Evolutionary conservation across 37 sponge, comb jelly and placozoan species (phyloP).

Genomic region (Mnemiopsis leidyi): DNA sequence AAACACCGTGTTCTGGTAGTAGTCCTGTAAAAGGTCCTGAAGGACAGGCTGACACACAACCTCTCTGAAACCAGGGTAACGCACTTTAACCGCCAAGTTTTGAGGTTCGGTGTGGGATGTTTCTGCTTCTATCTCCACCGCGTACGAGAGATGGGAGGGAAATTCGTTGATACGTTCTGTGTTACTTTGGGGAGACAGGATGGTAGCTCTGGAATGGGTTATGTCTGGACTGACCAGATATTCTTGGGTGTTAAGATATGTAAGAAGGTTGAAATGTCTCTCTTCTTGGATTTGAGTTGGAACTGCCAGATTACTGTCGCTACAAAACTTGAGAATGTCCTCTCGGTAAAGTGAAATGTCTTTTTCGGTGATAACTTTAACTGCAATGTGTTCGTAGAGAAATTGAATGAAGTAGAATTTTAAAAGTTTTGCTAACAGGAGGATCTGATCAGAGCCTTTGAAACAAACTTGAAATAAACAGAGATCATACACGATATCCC

Average conservation of each 20-base stretch:
- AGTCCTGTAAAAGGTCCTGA: not conserved
- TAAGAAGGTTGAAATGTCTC: not conserved
- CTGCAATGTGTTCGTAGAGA: not conserved
- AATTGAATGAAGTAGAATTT: conserved; percentile 49
- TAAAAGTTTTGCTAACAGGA: not conserved
- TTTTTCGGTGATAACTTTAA: not conserved
- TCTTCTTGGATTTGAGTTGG: not conserved
- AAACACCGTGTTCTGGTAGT: conserved; percentile 38
- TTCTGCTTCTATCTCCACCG: conserved; percentile 21
- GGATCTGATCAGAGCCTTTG: not conserved
- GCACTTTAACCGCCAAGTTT: not conserved
- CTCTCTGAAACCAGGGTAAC: conserved; percentile 23
- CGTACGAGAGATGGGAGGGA: conserved; percentile 26
- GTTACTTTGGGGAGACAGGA: conserved; percentile 36
- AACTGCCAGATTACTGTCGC: not conserved
- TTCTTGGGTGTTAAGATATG: not conserved
- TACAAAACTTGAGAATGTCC: not conserved
- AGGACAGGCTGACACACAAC: conserved; percentile 53
- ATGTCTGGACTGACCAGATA: not conserved
- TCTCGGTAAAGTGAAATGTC: not conserved
- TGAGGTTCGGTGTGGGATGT: not conserved
- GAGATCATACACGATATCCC: not conserved
- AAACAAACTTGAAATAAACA: conserved; percentile 5
- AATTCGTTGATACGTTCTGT: conserved; percentile 51
- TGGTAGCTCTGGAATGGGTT: conserved; percentile 25